These are phyloP conservation scores for Tympanuchus pallidicinctus DNA, from an alignment of 2,113 vertebrate species.

Conservation along the genomic window DNA sequence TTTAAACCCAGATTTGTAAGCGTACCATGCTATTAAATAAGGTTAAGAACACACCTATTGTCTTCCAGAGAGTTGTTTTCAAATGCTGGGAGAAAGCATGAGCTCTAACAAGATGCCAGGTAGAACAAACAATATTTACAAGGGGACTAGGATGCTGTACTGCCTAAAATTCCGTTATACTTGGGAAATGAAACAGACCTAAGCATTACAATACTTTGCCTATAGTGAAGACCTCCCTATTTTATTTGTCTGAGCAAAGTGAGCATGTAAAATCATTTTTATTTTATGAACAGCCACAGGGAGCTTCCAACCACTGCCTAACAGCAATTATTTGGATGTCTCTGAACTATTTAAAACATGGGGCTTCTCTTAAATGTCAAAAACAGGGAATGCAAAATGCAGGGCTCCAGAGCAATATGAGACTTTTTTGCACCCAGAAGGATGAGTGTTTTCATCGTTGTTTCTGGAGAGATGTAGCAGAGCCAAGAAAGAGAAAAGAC, in stretches of 20 bases:
- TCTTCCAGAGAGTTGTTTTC: background rate
- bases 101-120: background rate
- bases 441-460: background rate
- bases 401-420: background rate
- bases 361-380: background rate
- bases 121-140: background rate
- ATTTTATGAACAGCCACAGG: background rate
- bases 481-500: constrained; percentile 1
- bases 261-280: background rate
- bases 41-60: background rate
- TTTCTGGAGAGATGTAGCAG: background rate
- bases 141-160: background rate
- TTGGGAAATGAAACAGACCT: background rate
- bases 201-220: background rate
- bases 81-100: background rate
- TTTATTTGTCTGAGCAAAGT: background rate
- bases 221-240: background rate
- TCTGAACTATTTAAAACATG: background rate
- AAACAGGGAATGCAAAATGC: background rate
- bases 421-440: background rate
- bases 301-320: background rate
- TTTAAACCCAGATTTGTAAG: background rate
- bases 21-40: background rate
- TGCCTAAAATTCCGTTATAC: background rate
- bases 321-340: background rate